phyloP scores from a whole-genome alignment of 2,888 invertebrate genomes.

The Yponomeuta sedellus region DNA sequence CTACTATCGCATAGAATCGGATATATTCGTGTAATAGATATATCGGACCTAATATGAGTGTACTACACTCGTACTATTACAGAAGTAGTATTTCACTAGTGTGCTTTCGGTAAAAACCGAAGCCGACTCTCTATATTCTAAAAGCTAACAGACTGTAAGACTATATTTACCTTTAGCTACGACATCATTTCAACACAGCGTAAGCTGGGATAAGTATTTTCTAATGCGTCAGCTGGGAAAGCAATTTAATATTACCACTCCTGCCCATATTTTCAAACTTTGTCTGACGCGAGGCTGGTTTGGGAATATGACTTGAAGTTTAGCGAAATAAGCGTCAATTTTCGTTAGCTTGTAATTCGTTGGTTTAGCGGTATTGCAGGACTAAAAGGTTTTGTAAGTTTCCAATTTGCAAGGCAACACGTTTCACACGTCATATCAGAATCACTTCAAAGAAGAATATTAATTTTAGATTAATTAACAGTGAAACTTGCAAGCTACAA shows the following conservation, averaged over 20 bases:
- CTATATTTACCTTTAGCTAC: neutral
- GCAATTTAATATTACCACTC: neutral
- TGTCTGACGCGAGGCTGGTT: neutral
- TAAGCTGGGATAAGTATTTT: neutral
- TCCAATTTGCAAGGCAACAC: neutral
- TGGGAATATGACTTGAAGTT: neutral
- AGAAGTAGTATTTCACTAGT: no score
- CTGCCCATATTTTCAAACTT: neutral
- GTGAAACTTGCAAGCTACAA: neutral
- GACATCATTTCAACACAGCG: neutral
- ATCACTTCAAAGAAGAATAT: neutral
- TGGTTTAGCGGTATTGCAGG: neutral
- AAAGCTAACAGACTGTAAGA: no score
- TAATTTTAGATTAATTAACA: neutral
- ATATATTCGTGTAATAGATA: no score
- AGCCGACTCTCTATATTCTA: no score
- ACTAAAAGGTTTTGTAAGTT: neutral
- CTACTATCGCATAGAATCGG: no score
- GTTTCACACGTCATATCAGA: neutral
- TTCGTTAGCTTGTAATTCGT: neutral
- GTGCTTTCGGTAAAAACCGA: no score
- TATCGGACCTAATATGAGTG: no score
- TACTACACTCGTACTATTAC: no score
- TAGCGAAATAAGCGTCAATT: neutral
- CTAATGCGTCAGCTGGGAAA: neutral